Evolutionary conservation across 2,888 invertebrate genomes (phyloP).

Genomic region (Xanthostigma xanthostigma): DNA sequence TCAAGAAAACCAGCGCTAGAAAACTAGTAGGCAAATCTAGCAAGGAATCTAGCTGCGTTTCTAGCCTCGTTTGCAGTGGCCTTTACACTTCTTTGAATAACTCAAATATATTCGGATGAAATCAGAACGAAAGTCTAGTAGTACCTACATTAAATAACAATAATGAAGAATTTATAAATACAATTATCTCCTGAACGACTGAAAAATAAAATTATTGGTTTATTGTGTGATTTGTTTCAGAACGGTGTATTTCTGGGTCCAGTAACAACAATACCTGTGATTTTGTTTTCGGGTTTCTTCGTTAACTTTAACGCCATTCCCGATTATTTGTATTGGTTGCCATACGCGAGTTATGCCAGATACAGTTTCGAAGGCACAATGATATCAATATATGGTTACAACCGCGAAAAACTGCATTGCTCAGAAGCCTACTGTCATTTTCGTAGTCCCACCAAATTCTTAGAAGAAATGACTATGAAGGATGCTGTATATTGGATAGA

Average conservation of each 20-base stretch:
- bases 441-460: conserved; percentile 63
- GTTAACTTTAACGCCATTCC: conserved; percentile 86
- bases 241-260: conserved; percentile 68
- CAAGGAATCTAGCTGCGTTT: too few species aligned
- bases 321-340: conserved; percentile 72
- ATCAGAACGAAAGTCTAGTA: too few species aligned
- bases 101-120: too few species aligned
- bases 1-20: too few species aligned
- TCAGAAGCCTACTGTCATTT: conserved; percentile 71
- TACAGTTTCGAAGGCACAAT: conserved; percentile 90
- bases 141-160: too few species aligned
- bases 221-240: conserved; percentile 16
- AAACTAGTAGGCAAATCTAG: too few species aligned
- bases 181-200: too few species aligned
- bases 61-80: too few species aligned
- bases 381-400: conserved; percentile 80
- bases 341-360: conserved; percentile 79
- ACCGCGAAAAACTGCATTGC: conserved; percentile 68
- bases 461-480: conserved; percentile 75
- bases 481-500: conserved; percentile 65
- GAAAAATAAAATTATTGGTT: neutral
- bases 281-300: conserved; percentile 89
- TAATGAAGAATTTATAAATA: too few species aligned
- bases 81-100: too few species aligned
- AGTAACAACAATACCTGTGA: conserved; percentile 79